Conservation (phyloP, 2,888 invertebrate genomes). For the Hirtodrosophila confusa region DNA sequence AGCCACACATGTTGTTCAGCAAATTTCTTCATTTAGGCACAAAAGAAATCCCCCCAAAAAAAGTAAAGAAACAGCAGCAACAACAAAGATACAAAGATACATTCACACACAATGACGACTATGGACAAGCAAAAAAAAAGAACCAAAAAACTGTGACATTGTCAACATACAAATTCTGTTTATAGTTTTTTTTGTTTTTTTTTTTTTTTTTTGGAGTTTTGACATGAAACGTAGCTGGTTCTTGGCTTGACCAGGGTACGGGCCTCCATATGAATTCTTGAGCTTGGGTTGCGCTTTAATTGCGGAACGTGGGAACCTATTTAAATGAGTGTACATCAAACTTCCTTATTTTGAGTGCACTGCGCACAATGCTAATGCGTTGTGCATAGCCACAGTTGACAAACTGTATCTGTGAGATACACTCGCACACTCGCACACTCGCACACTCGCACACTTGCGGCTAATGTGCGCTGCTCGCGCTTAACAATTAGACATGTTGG, state of each 20-base stretch:
- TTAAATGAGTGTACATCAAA: conserved; percentile 64
- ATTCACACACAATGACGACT: conserved; percentile 31
- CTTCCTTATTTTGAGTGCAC: conserved; percentile 42
- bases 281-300: conserved; percentile 60
- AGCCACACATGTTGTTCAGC: conserved; percentile 74
- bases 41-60: conserved; percentile 27
- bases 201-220: conserved; percentile 19
- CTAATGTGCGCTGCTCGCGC: conserved; percentile 68
- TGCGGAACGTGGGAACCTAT: conserved; percentile 76
- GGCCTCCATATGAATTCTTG: conserved; percentile 27
- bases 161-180: conserved; percentile 39
- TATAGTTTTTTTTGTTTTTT: neutral
- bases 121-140: conserved; percentile 36
- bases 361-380: conserved; percentile 41
- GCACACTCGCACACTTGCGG: conserved; percentile 23
- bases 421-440: conserved; percentile 31
- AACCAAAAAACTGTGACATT: conserved; percentile 53
- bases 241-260: conserved; percentile 23
- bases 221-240: conserved; percentile 14
- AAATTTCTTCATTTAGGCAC: conserved; percentile 44
- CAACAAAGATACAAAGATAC: conserved; percentile 43
- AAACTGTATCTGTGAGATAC: conserved; percentile 48
- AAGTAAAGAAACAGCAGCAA: conserved; percentile 15
- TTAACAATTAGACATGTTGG: conserved; percentile 69
- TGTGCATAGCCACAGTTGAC: conserved; percentile 39